Evolutionary conservation across 1,140 invertebrate genomes (phyloP).

Genomic region (Lysiphlebus fabarum): DNA sequence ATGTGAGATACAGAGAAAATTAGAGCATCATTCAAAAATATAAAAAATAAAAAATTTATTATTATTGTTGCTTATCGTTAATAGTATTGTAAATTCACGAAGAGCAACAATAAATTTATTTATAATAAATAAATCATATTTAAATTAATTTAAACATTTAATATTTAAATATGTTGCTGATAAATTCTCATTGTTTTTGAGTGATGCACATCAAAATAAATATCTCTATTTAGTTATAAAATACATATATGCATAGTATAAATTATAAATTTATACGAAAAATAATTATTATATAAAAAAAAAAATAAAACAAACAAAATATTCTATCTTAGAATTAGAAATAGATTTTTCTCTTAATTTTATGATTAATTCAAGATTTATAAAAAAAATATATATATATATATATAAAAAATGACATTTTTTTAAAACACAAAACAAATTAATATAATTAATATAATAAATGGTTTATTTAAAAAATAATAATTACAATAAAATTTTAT

Average conservation of each 20-base stretch:
- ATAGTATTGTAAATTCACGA: no score
- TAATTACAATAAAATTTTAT: no score
- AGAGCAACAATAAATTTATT: no score
- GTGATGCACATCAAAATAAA: slow-evolving; percentile 32
- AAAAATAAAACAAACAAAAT: slow-evolving; percentile 40
- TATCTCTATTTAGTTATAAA: slow-evolving; percentile 51
- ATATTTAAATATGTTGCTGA: background rate
- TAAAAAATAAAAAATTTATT: background rate
- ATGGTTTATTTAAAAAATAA: no score
- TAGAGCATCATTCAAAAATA: background rate
- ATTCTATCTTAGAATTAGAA: slow-evolving; percentile 55
- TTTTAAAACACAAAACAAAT: background rate
- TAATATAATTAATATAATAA: no score
- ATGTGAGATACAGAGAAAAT: background rate
- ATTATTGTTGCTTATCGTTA: background rate
- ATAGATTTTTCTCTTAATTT: slow-evolving; percentile 44
- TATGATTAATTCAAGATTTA: background rate
- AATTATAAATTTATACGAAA: slow-evolving; percentile 50
- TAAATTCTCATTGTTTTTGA: background rate
- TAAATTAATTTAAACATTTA: background rate
- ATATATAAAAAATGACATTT: background rate
- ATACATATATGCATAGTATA: slow-evolving; percentile 51
- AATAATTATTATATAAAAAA: slow-evolving; percentile 36
- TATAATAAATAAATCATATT: background rate
- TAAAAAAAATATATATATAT: slow-evolving; percentile 1